These are phyloP conservation scores for Megalops atlanticus DNA, from an alignment of 2,113 vertebrate genomes.

Conservation along the genomic window DNA sequence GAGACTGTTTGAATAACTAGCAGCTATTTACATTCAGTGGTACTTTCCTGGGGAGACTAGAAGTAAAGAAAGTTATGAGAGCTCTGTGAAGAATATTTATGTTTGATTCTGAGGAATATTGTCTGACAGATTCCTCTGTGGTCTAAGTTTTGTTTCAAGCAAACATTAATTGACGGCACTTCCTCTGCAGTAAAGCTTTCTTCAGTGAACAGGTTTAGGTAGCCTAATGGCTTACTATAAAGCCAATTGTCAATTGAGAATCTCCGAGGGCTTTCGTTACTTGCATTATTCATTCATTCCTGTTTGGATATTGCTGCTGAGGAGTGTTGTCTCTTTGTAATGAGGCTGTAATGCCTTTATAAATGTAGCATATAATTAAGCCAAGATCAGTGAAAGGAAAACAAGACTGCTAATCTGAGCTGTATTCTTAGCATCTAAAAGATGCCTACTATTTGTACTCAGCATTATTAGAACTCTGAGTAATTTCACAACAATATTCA, in stretches of 20 bases:
- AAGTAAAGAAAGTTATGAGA: not conserved
- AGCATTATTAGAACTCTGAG: not conserved
- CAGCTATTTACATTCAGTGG: not conserved
- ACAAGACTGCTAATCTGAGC: not conserved
- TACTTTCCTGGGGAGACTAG: not conserved
- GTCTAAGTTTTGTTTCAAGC: not conserved
- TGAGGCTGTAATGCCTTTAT: too few relatives aligned
- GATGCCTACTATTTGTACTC: not conserved
- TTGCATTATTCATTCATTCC: too few relatives aligned
- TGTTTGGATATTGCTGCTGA: not conserved
- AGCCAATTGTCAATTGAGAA: too few relatives aligned
- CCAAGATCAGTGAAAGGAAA: not conserved
- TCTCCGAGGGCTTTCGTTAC: too few relatives aligned
- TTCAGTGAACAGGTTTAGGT: not conserved
- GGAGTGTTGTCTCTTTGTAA: not conserved
- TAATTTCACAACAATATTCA: not conserved
- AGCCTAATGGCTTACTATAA: too few relatives aligned
- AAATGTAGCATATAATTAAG: not conserved
- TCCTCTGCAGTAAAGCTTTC: not conserved
- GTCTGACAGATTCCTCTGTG: not conserved
- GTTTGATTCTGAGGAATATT: not conserved
- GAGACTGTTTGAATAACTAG: too few relatives aligned
- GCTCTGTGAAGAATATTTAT: not conserved
- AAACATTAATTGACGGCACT: not conserved
- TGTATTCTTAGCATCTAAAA: not conserved